Percentiles rank a stretch among this genome's conserved stretches.
Conservation (phyloP, 1,140 invertebrate genomes). For the Cotesia chilonis region DNA sequence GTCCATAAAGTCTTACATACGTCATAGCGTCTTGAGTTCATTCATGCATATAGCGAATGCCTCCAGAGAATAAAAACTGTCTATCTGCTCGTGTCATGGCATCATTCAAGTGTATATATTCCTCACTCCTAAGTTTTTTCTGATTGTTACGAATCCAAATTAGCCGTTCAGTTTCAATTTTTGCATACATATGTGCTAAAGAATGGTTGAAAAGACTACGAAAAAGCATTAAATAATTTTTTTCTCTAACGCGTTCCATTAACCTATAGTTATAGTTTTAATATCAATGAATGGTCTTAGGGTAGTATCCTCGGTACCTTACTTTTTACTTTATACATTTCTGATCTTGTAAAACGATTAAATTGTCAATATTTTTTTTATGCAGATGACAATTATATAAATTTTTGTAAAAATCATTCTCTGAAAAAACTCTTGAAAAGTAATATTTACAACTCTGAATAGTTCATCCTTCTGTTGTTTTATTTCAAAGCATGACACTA, state of each 20-base stretch:
- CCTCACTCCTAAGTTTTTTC: conserved; percentile 47
- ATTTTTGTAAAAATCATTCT: too few species aligned
- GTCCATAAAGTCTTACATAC: conserved; percentile 52
- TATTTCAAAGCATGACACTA: conserved; percentile 12
- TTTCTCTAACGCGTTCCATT: too few species aligned
- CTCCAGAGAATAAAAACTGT: conserved; percentile 56
- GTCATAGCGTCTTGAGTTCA: conserved; percentile 60
- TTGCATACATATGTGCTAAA: conserved; percentile 56
- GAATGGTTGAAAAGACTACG: conserved; percentile 49
- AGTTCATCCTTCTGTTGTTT: too few species aligned
- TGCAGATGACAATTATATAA: too few species aligned
- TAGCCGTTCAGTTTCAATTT: conserved; percentile 53
- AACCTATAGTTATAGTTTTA: too few species aligned
- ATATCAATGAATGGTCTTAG: not conserved
- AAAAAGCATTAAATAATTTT: too few species aligned
- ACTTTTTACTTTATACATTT: conserved; percentile 54
- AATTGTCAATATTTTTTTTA: not conserved
- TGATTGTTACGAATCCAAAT: conserved; percentile 47
- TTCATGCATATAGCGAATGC: conserved; percentile 61
- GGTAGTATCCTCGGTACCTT: conserved; percentile 49
- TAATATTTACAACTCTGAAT: too few species aligned
- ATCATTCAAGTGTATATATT: conserved; percentile 50
- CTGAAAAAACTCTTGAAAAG: too few species aligned
- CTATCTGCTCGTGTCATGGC: conserved; percentile 9
- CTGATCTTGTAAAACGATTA: conserved; percentile 50